Evolutionary conservation across 1,140 invertebrate species (phyloP).

Genomic region (Drosophila navojoa): DNA sequence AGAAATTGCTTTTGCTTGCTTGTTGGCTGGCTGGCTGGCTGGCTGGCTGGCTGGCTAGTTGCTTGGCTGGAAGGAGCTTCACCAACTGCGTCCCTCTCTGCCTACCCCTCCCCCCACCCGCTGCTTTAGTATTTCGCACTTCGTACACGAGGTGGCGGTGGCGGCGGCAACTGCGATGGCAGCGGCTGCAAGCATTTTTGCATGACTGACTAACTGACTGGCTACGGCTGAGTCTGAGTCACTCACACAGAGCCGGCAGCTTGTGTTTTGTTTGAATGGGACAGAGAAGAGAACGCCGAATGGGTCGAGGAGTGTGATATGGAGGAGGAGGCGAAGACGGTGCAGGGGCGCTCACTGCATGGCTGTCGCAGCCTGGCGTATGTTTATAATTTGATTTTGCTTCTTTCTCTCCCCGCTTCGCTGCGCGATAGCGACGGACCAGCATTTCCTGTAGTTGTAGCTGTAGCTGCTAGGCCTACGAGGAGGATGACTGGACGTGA

Average conservation of each 20-base stretch:
- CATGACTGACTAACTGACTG: constrained; percentile 77
- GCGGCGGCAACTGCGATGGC: constrained; percentile 18
- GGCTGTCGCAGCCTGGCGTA: constrained; percentile 71
- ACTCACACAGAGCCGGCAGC: constrained; percentile 66
- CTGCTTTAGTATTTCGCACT: constrained; percentile 81
- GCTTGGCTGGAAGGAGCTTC: constrained; percentile 40
- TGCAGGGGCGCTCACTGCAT: constrained; percentile 29
- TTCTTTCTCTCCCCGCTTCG: constrained; percentile 68
- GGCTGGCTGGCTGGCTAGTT: constrained; percentile 10
- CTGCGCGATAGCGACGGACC: constrained; percentile 49
- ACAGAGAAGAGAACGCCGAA: constrained; percentile 8
- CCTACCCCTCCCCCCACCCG: neutral
- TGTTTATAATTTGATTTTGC: constrained; percentile 81
- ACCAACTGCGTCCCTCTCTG: constrained; percentile 28
- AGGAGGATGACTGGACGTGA: constrained; percentile 9
- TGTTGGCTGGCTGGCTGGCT: constrained; percentile 15
- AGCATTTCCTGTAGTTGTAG: constrained; percentile 70
- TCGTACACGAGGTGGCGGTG: constrained; percentile 54
- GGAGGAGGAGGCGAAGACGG: neutral
- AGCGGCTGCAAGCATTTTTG: constrained; percentile 75
- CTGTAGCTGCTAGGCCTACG: constrained; percentile 73
- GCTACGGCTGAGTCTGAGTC: constrained; percentile 62
- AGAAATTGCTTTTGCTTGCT: constrained; percentile 77
- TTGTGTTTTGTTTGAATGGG: constrained; percentile 25
- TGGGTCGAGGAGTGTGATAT: neutral